These are phyloP conservation scores for Galerucella nymphaeae DNA, from an alignment of 2,888 invertebrate genomes.

Conservation along the genomic window DNA sequence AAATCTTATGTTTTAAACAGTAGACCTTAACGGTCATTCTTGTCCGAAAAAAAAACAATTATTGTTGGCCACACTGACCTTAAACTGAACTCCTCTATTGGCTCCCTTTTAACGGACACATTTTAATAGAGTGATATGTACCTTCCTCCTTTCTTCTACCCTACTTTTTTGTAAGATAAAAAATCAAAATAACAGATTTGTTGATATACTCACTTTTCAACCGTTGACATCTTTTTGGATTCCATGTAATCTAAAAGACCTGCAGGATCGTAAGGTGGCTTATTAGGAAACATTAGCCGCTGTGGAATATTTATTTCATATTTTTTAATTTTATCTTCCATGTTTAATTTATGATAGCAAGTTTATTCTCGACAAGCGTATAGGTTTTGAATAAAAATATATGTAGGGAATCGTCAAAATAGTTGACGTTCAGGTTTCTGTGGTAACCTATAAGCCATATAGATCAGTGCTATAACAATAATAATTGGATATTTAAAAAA, in stretches of 20 bases:
- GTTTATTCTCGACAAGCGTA: background rate
- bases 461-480: too few relatives aligned
- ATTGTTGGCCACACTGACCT: too few relatives aligned
- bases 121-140: too few relatives aligned
- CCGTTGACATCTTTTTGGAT: background rate
- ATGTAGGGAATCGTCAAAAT: background rate
- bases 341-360: background rate
- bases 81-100: too few relatives aligned
- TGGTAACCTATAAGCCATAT: background rate
- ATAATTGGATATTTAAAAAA: too few relatives aligned
- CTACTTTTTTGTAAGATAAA: too few relatives aligned
- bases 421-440: background rate
- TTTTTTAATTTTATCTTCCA: constrained; percentile 2
- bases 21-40: too few relatives aligned
- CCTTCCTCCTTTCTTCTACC: too few relatives aligned
- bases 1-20: too few relatives aligned
- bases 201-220: constrained; percentile 14
- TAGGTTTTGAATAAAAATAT: background rate
- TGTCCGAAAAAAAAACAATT: too few relatives aligned
- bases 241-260: background rate
- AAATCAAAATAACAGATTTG: background rate
- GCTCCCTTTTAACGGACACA: too few relatives aligned
- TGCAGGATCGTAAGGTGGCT: background rate
- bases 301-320: background rate
- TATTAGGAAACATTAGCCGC: background rate